These are phyloP conservation scores for Aurelia aurita DNA, from an alignment of 30 jellyfish, hydroid and myxozoan species.

Conservation along the genomic window DNA sequence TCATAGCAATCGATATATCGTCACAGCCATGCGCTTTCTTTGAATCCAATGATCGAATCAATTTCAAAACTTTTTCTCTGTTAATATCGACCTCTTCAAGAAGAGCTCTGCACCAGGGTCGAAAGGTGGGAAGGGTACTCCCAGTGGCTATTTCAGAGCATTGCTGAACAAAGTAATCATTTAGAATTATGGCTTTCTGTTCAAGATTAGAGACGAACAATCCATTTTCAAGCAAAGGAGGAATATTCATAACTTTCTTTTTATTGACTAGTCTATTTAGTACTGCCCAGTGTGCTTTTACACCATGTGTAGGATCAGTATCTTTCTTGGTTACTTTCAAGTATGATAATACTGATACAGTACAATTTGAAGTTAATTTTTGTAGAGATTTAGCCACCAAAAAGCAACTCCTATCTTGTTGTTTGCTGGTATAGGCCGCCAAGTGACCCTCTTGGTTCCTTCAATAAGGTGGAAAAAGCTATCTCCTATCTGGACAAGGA, in stretches of 20 bases:
- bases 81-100: slow-evolving; percentile 19
- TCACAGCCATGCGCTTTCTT: slow-evolving; percentile 73
- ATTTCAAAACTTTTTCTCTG: slow-evolving; percentile 19
- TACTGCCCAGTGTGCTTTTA: slow-evolving; percentile 34
- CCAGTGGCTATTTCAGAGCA: slow-evolving; percentile 13
- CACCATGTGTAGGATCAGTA: slow-evolving; percentile 46
- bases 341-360: too few species aligned
- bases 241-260: slow-evolving; percentile 18
- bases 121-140: slow-evolving; percentile 33
- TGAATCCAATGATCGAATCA: too few species aligned
- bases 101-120: slow-evolving; percentile 31
- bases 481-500: too few species aligned
- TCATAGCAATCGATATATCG: slow-evolving; percentile 35
- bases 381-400: too few species aligned
- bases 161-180: slow-evolving; percentile 42
- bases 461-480: too few species aligned
- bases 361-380: too few species aligned
- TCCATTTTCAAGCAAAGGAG: too few species aligned
- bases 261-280: slow-evolving; percentile 32
- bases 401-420: too few species aligned
- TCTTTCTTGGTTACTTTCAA: too few species aligned
- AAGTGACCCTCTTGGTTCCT: too few species aligned
- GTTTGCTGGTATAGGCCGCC: too few species aligned
- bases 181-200: slow-evolving; percentile 48
- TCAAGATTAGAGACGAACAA: slow-evolving; percentile 48